phyloP scores from a whole-genome alignment of 2,113 vertebrate genomes.

The Lucifuga dentata region DNA sequence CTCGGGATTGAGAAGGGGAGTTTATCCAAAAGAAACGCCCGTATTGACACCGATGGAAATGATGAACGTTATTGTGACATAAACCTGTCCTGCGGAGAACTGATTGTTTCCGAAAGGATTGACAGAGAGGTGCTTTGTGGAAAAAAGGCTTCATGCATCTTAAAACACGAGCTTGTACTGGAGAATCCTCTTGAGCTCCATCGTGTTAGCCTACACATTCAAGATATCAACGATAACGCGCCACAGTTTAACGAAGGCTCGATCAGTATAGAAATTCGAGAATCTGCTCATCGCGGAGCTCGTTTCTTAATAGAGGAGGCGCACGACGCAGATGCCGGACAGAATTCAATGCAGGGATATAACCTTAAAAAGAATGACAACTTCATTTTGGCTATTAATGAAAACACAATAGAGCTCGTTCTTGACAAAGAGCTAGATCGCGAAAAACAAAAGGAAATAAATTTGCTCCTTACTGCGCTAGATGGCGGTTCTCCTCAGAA shows the following conservation, averaged over 20 bases:
- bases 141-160: conserved; percentile 63
- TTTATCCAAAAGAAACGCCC: conserved; percentile 66
- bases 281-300: conserved; percentile 63
- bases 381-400: conserved; percentile 70
- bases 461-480: conserved; percentile 64
- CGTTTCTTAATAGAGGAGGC: conserved; percentile 80
- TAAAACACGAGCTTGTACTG: conserved; percentile 81
- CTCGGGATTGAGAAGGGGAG: conserved; percentile 70
- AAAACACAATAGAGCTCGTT: conserved; percentile 68
- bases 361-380: conserved; percentile 68
- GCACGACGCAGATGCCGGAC: conserved; percentile 79
- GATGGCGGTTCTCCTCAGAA: conserved; percentile 76
- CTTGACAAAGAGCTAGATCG: conserved; percentile 75
- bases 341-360: conserved; percentile 79
- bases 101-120: conserved; percentile 78
- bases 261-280: conserved; percentile 73
- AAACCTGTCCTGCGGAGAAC: conserved; percentile 74
- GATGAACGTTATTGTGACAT: conserved; percentile 78
- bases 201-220: conserved; percentile 72
- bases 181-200: conserved; percentile 75
- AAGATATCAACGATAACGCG: conserved; percentile 85
- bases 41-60: conserved; percentile 57
- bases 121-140: conserved; percentile 84
- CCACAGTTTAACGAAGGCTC: conserved; percentile 71
- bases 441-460: conserved; percentile 53